Conservation (phyloP, 1,140 invertebrate genomes). For the Contarinia nasturtii region DNA sequence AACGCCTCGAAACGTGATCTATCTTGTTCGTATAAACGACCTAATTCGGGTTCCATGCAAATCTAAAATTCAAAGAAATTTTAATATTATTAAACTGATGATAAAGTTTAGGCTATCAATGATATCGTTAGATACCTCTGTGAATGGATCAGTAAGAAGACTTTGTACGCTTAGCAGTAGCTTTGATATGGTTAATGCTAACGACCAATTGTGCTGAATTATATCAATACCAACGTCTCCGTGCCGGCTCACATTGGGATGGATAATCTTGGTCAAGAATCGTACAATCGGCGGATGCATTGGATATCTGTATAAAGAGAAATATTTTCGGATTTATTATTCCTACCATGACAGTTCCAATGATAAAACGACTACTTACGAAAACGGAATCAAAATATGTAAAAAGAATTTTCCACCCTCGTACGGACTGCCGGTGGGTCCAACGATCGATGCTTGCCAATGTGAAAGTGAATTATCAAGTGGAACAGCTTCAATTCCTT, state of each 20-base stretch:
- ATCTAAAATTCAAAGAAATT: slow-evolving; percentile 29
- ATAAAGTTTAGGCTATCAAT: background rate
- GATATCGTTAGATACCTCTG: slow-evolving; percentile 32
- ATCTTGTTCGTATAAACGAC: slow-evolving; percentile 59
- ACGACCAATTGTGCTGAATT: slow-evolving; percentile 88
- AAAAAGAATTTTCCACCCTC: slow-evolving; percentile 90
- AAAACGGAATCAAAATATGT: slow-evolving; percentile 62
- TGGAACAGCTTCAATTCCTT: slow-evolving; percentile 75
- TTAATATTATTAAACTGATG: background rate
- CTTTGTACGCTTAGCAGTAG: slow-evolving; percentile 80
- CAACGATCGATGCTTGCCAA: slow-evolving; percentile 82
- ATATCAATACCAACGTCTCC: slow-evolving; percentile 93
- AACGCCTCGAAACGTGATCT: slow-evolving; percentile 58
- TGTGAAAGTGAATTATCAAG: slow-evolving; percentile 65
- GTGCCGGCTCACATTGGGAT: slow-evolving; percentile 87
- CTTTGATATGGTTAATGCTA: slow-evolving; percentile 81
- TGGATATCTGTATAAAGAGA: slow-evolving; percentile 49
- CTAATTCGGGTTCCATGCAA: slow-evolving; percentile 81
- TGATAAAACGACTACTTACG: slow-evolving; percentile 4
- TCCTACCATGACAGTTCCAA: background rate
- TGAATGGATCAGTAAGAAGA: slow-evolving; percentile 81
- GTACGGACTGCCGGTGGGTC: slow-evolving; percentile 76
- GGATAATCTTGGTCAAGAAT: slow-evolving; percentile 79
- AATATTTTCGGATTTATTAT: background rate
- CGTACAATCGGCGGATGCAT: slow-evolving; percentile 76